Percentiles rank a stretch among this genome's conserved stretches.
Evolutionary conservation across 2,888 invertebrate genomes (phyloP).

Genomic region (Argynnis bischoffii): DNA sequence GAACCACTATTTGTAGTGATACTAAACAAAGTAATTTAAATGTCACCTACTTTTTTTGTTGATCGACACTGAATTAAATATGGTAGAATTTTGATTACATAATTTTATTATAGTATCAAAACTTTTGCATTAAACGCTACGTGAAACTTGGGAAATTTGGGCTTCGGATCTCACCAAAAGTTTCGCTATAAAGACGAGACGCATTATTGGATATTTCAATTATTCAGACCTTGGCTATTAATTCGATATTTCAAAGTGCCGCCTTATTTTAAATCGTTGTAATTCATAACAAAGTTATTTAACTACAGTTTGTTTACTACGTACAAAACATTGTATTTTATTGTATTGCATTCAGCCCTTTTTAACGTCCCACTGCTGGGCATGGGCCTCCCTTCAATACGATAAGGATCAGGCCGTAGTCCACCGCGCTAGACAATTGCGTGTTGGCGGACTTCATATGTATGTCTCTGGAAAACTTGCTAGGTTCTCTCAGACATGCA

Average conservation of each 20-base stretch:
- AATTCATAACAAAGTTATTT: conserved; percentile 1
- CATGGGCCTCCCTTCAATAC: too few relatives aligned
- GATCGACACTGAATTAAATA: conserved; percentile 1
- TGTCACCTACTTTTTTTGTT: background rate
- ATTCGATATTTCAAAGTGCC: conserved; percentile 18
- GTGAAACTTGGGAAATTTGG: conserved; percentile 18
- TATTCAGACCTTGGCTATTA: conserved; percentile 27
- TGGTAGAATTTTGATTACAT: background rate
- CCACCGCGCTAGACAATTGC: too few relatives aligned
- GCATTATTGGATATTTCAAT: conserved; percentile 30
- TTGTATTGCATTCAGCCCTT: too few relatives aligned
- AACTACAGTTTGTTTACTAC: background rate
- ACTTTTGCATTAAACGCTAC: conserved; percentile 17
- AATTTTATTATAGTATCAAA: conserved; percentile 18
- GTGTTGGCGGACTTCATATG: background rate
- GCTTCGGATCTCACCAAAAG: conserved; percentile 18
- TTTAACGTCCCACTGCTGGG: too few relatives aligned
- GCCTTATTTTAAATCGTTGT: conserved; percentile 4
- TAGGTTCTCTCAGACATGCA: too few relatives aligned
- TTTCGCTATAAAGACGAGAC: conserved; percentile 26
- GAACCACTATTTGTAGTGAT: too few relatives aligned
- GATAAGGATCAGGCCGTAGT: too few relatives aligned
- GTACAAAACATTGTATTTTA: too few relatives aligned
- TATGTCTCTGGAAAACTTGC: background rate
- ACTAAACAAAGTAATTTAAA: background rate